phyloP scores from a whole-genome alignment of 2,888 invertebrate species.

The Netelia melanura region DNA sequence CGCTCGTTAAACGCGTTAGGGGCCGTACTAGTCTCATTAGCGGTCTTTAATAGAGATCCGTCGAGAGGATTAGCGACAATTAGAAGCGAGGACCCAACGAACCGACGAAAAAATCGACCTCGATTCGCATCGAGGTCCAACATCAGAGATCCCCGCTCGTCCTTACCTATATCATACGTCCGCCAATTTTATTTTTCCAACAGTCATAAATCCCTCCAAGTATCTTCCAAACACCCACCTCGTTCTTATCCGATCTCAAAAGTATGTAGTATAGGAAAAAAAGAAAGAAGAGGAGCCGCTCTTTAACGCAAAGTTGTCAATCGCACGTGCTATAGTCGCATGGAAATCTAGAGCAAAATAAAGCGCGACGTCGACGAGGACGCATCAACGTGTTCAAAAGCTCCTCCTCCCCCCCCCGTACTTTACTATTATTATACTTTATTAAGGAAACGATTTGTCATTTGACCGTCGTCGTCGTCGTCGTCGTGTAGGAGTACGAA shows the following conservation, averaged over 20 bases:
- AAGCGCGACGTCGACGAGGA: too few species aligned
- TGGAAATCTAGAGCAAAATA: too few species aligned
- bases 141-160: too few species aligned
- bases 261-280: not conserved
- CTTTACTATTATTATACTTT: slow-evolving; percentile 61
- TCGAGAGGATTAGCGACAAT: slow-evolving; percentile 76
- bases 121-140: too few species aligned
- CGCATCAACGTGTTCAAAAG: not conserved
- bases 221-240: too few species aligned
- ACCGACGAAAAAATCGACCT: not conserved
- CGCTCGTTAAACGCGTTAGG: slow-evolving; percentile 76
- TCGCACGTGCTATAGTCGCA: too few species aligned
- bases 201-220: too few species aligned
- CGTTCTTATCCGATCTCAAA: too few species aligned
- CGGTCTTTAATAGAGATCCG: slow-evolving; percentile 74
- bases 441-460: slow-evolving; percentile 73
- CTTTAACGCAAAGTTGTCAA: too few species aligned
- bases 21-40: slow-evolving; percentile 68
- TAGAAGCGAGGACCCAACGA: slow-evolving; percentile 50
- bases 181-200: too few species aligned
- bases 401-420: not conserved
- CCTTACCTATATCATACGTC: too few species aligned
- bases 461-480: slow-evolving; percentile 53
- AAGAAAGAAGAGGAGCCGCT: not conserved
- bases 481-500: slow-evolving; percentile 26